phyloP scores from a whole-genome alignment of 2,797 vertebrate genomes.

The Carduelis carduelis region DNA sequence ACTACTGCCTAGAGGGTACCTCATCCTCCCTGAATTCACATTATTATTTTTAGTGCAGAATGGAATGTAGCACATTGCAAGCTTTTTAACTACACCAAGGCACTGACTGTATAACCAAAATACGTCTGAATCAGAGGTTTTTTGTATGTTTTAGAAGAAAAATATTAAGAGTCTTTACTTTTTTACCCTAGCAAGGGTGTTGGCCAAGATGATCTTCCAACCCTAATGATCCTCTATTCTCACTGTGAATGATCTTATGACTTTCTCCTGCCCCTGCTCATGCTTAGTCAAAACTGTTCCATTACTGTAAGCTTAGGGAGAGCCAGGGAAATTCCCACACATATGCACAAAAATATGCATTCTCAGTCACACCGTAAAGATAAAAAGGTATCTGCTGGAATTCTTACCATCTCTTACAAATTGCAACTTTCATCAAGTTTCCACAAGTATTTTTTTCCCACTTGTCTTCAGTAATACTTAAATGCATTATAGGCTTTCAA shows the following conservation, averaged over 20 bases:
- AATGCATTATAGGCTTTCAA: not conserved
- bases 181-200: not conserved
- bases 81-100: not conserved
- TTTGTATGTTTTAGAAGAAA: not conserved
- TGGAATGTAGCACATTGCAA: not conserved
- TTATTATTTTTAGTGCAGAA: slow-evolving; percentile 60
- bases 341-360: not conserved
- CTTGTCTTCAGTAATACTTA: not conserved
- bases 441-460: not conserved
- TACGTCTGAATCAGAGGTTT: not conserved
- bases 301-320: not conserved
- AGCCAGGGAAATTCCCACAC: not conserved
- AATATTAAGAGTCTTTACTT: not conserved
- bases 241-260: not conserved
- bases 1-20: slow-evolving; percentile 8
- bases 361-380: not conserved
- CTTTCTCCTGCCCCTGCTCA: not conserved
- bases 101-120: not conserved
- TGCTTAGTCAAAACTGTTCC: not conserved
- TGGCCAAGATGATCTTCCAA: not conserved
- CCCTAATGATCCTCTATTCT: not conserved
- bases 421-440: not conserved
- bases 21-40: not conserved
- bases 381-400: not conserved
- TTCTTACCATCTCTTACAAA: not conserved